Base-by-base conservation (phyloP, 2,888 invertebrate genomes). In the Apoderus coryli region DNA sequence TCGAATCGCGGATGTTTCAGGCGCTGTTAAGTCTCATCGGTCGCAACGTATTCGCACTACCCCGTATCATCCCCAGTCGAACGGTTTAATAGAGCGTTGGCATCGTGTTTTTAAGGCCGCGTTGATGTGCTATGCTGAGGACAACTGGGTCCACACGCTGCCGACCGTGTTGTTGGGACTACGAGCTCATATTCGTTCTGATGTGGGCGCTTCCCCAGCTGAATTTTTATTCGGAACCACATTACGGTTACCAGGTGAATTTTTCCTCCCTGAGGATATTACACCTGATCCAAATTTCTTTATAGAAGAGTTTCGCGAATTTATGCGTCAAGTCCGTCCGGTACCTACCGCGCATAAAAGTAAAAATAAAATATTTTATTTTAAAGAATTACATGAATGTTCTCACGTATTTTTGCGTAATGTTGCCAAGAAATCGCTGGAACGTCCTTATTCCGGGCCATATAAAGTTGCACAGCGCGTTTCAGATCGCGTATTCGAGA, bases 221-320 rank as follows among this genome's bases (percentile, higher is more conserved):
- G 30, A 30, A 30, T 30, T 27, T 27, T 11, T 30, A 24, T 30
- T 30, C 13, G 25, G 24, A 4, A 30, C 30, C 25, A 30, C 30
- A 4, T 27, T 30, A 9, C 30, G 14, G 11, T 10, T 30, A 6
- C 30, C 30, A 11, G 30, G 30, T 11, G 30, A 30, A 27, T 30
- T 30, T 27, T 30, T 30, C 14, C 30, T 30, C 10, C 25, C 30
- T 11, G 30, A 30, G 13, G 12, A 30, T n/a, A 27, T 30, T 10
- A 27, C 30, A 11, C 30, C 30, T 5, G 25, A 30, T 26, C 30
- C 25, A 6, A 30, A 10, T 26, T 30, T 30, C 16, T 30, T 30
- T 12, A 27, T 30, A 7, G 30, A 30, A 14, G 30, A 30, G 13
- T 30, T 30, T 14, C 4, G 29, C 5, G 29, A 29, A 22, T 29